A percentile compares a stretch with the other conserved stretches of the same genome.
Evolutionary conservation across 2,797 vertebrate genomes (phyloP).

Genomic region (Labroides dimidiatus): DNA sequence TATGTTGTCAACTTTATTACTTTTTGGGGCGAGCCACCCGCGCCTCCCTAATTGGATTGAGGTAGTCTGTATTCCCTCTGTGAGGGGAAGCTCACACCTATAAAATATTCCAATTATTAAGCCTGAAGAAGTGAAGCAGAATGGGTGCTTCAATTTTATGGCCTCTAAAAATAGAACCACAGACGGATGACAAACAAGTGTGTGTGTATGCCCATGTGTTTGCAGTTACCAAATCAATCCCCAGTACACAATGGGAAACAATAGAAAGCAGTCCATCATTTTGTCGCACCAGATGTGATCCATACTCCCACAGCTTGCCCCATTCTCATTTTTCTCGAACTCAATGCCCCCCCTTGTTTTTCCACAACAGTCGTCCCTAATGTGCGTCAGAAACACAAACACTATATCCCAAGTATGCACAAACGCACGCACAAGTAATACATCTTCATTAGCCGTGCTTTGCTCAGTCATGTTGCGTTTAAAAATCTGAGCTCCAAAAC

Average conservation of each 20-base stretch:
- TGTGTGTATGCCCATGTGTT: slow-evolving; percentile 23
- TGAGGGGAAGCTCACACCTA: slow-evolving; percentile 40
- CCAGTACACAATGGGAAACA: slow-evolving; percentile 53
- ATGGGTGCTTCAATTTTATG: slow-evolving; percentile 39
- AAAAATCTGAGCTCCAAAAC: slow-evolving; percentile 33
- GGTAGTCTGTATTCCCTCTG: slow-evolving; percentile 53
- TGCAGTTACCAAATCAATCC: slow-evolving; percentile 41
- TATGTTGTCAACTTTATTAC: slow-evolving; percentile 73
- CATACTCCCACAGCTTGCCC: slow-evolving; percentile 49
- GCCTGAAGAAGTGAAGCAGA: slow-evolving; percentile 45
- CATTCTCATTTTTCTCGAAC: slow-evolving; percentile 27
- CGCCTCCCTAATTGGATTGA: slow-evolving; percentile 67
- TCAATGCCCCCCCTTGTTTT: not conserved
- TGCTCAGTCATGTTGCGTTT: slow-evolving; percentile 36
- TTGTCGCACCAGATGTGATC: slow-evolving; percentile 46
- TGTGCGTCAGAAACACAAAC: slow-evolving; percentile 33
- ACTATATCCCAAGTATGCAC: not conserved
- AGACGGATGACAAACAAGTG: slow-evolving; percentile 49
- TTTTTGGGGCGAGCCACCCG: slow-evolving; percentile 49
- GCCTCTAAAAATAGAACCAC: slow-evolving; percentile 65
- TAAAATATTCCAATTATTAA: slow-evolving; percentile 70
- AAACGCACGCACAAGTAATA: not conserved
- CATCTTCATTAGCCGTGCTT: slow-evolving; percentile 48
- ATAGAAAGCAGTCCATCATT: slow-evolving; percentile 62
- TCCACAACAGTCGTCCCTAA: slow-evolving; percentile 19